phyloP scores from a whole-genome alignment of 2,797 vertebrate genomes.

The Telmatherina bonti region DNA sequence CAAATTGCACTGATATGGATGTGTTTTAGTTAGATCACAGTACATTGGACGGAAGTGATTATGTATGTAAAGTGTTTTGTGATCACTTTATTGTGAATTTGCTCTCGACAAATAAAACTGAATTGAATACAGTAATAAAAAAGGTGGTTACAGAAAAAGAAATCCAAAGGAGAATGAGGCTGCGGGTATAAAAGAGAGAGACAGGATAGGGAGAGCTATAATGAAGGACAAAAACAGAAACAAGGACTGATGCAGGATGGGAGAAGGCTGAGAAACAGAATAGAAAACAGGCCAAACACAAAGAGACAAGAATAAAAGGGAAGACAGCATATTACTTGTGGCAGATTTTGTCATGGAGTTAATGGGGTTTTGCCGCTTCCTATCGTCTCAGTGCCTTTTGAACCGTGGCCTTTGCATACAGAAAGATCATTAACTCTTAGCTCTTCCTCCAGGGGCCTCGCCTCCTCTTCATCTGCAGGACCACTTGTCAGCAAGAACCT shows the following conservation, averaged over 20 bases:
- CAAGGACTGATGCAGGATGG: neutral
- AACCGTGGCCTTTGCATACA: constrained; percentile 75
- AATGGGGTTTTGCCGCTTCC: constrained; percentile 75
- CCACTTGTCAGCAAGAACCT: constrained; percentile 36
- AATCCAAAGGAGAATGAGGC: no score
- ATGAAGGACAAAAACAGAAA: neutral
- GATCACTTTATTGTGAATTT: no score
- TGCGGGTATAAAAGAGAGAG: neutral
- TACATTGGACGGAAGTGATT: no score
- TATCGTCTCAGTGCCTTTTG: constrained; percentile 66
- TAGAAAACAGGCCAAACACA: neutral
- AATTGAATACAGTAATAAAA: neutral
- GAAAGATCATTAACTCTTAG: constrained; percentile 78
- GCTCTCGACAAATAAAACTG: no score
- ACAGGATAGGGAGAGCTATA: neutral
- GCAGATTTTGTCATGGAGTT: constrained; percentile 67
- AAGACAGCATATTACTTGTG: constrained; percentile 49
- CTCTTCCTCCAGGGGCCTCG: constrained; percentile 53
- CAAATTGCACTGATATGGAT: no score
- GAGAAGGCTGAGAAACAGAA: constrained; percentile 5
- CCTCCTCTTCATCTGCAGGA: constrained; percentile 31
- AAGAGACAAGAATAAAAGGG: constrained; percentile 21
- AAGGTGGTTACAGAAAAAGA: neutral
- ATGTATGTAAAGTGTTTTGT: no score
- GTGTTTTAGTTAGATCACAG: no score